Evolutionary conservation across 2,113 vertebrate species (phyloP), one percentile per base, ranked within the genome.

Genomic region (Platichthys flesus): DNA sequence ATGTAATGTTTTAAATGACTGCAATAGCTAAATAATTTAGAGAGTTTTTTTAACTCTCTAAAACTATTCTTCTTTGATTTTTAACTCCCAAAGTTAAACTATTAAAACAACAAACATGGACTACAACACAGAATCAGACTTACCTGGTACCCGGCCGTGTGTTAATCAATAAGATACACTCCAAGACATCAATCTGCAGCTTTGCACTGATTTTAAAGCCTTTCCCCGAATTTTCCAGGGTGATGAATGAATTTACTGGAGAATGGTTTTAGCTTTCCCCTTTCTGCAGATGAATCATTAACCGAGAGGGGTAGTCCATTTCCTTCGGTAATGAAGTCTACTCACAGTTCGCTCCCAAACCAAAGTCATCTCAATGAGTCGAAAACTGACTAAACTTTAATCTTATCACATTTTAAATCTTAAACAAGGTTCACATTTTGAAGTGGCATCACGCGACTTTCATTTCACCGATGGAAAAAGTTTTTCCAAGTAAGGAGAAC

Each of bases 251-350:
- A 80, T 85, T 88, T 54, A 78, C 59, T 65, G 73, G 74, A 51
- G 75, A 82, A 78, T 67, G 67, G 74, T 47, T 57, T 68, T 51
- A 66, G 74, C 28, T 61, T 76, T 76, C 71, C 76, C 56, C 58
- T 75, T 83, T 89, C 66, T 65, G 57, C 56, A 67, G 66, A 87
- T 94, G 23, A 93, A 92, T 92, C 90, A 94, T 94, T 94, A 93
- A 94, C 94, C 74, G 78, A 76, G 79, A 70, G 83, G 88, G 86
- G 74, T 75, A 72, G 90, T 85, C 88, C 85, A 93, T 92, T 94
- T 94, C 91, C 93, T 90, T 82, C 66, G 79, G 82, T 85, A 92
- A 90, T 91, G 75, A 91, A 89, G 76, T 83, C 78, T 37, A 64
- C 76, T 76, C 73, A 82, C 79, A 79, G 71, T 59, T 81, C 64